Evolutionary conservation across 2,888 invertebrate genomes (phyloP).

Genomic region (Dorcus hopei): DNA sequence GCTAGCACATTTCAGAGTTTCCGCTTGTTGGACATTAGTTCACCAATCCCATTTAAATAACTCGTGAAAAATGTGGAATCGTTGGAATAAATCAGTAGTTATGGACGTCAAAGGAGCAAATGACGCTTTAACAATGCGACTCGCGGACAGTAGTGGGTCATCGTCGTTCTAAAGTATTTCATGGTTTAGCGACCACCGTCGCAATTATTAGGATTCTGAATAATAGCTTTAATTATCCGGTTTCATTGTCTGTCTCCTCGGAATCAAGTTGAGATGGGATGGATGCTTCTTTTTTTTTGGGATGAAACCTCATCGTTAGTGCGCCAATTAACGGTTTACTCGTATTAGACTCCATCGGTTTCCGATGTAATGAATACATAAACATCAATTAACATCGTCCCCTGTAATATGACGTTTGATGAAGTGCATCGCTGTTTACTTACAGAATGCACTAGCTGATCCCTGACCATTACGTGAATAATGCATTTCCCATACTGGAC

Average conservation of each 20-base stretch:
- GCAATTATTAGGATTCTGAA: conserved; percentile 26
- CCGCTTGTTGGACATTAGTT: conserved; percentile 24
- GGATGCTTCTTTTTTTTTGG: too few relatives aligned
- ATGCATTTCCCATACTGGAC: not conserved
- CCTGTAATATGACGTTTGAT: conserved; percentile 19
- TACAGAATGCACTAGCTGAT: not conserved
- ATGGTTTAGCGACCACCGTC: conserved; percentile 27
- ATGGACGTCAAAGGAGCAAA: conserved; percentile 43
- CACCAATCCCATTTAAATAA: conserved; percentile 28
- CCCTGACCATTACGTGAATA: not conserved
- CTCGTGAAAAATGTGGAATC: conserved; percentile 29
- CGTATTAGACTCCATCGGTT: conserved; percentile 23
- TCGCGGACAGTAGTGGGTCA: conserved; percentile 34
- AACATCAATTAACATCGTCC: conserved; percentile 32
- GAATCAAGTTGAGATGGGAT: not conserved
- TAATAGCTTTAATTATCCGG: conserved; percentile 36
- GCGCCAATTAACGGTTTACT: conserved; percentile 31
- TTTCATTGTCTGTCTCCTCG: conserved; percentile 3
- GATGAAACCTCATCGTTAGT: too few relatives aligned
- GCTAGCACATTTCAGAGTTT: conserved; percentile 26
- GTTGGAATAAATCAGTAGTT: conserved; percentile 30
- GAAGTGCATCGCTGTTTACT: conserved; percentile 14
- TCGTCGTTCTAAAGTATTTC: conserved; percentile 23
- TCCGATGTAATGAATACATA: conserved; percentile 34
- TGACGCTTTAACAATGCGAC: conserved; percentile 45